These are phyloP conservation scores for Andrena bucephala DNA, from an alignment of 2,888 invertebrate genomes.

Conservation along the genomic window DNA sequence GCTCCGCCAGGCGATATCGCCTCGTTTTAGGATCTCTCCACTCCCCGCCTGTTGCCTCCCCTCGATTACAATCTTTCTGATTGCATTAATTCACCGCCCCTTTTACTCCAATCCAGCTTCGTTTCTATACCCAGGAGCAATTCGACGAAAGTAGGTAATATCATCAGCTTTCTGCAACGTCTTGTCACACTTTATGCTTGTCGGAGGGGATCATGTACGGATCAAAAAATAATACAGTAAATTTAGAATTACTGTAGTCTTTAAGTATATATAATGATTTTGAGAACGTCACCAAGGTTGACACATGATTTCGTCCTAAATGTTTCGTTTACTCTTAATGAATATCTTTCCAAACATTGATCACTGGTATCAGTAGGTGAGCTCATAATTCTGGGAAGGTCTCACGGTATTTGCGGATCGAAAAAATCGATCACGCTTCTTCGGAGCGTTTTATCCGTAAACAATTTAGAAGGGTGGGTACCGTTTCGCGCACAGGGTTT, in stretches of 20 bases:
- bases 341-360: too few relatives aligned
- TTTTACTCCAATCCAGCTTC: not conserved
- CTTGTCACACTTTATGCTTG: not conserved
- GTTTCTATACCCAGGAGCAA: not conserved
- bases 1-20: not conserved
- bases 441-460: not conserved
- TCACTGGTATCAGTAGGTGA: too few relatives aligned
- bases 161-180: not conserved
- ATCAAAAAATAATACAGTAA: too few relatives aligned
- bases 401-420: not conserved
- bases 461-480: not conserved
- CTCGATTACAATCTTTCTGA: constrained; percentile 31
- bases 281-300: too few relatives aligned
- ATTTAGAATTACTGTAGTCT: too few relatives aligned
- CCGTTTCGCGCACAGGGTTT: constrained; percentile 2
- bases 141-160: constrained; percentile 8
- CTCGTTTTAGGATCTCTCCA: constrained; percentile 3
- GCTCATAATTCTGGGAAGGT: too few relatives aligned
- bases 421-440: not conserved
- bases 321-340: too few relatives aligned
- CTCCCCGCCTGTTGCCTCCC: not conserved
- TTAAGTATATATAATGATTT: too few relatives aligned
- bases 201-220: too few relatives aligned
- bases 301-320: too few relatives aligned
- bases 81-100: constrained; percentile 10